phyloP scores from a whole-genome alignment of 1,140 invertebrate genomes.

The Aricia agestis region DNA sequence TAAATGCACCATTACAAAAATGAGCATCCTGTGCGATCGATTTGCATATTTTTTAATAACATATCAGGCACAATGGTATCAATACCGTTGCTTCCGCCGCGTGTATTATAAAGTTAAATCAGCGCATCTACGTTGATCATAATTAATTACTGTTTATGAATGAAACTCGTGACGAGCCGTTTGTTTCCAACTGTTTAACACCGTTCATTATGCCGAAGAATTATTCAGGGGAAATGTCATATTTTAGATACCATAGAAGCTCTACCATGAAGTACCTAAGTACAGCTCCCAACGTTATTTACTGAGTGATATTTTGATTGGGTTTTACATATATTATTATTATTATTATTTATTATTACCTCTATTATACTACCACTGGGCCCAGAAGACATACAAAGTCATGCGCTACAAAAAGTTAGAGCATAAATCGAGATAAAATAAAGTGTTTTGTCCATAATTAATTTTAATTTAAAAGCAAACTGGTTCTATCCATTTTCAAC shows the following conservation, averaged over 20 bases:
- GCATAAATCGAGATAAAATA: neutral
- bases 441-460: slow-evolving; percentile 1
- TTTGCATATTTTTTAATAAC: slow-evolving; percentile 75
- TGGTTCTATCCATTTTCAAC: slow-evolving; percentile 3
- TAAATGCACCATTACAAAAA: slow-evolving; percentile 68
- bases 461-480: slow-evolving; percentile 5
- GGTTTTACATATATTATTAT: too few species aligned
- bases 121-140: slow-evolving; percentile 46
- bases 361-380: too few species aligned
- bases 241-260: too few species aligned
- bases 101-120: slow-evolving; percentile 67
- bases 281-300: too few species aligned
- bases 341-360: too few species aligned
- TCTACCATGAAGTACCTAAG: too few species aligned
- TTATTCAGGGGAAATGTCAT: too few species aligned
- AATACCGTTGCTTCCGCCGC: slow-evolving; percentile 66
- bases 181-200: slow-evolving; percentile 12
- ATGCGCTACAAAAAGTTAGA: neutral
- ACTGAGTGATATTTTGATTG: too few species aligned
- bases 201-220: neutral
- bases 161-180: slow-evolving; percentile 25
- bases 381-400: neutral
- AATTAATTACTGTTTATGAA: slow-evolving; percentile 51
- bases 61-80: slow-evolving; percentile 62
- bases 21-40: slow-evolving; percentile 71